phyloP scores from a whole-genome alignment of 2,888 invertebrate species.

The Lepas anatifera region DNA sequence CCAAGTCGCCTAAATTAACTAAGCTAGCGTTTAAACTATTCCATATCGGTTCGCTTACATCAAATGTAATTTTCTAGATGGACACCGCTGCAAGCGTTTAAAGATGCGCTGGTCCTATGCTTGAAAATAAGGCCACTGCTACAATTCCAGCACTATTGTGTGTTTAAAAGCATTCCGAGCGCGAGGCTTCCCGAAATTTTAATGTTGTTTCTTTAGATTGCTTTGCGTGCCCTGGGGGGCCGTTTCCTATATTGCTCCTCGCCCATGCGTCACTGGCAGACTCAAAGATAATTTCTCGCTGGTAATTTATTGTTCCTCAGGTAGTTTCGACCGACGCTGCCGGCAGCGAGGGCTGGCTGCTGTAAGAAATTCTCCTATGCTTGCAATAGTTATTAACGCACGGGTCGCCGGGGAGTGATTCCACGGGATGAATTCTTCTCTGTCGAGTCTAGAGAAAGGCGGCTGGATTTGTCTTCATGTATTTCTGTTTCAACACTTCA shows the following conservation, averaged over 20 bases:
- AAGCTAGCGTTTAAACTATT: too few species aligned
- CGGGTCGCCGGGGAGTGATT: not conserved
- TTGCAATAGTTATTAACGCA: conserved; percentile 6
- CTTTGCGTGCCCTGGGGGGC: not conserved
- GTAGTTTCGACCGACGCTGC: conserved; percentile 8
- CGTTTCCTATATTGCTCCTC: conserved; percentile 13
- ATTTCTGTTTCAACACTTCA: too few species aligned
- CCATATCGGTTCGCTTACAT: too few species aligned
- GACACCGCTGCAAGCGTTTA: too few species aligned
- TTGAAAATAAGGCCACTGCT: too few species aligned
- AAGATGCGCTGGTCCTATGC: too few species aligned
- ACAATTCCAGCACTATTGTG: conserved; percentile 1
- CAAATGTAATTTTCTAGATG: too few species aligned
- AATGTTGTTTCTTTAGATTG: conserved; percentile 13
- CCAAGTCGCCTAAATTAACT: too few species aligned
- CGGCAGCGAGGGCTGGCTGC: not conserved
- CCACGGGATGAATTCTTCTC: not conserved
- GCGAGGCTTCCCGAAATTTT: conserved; percentile 6
- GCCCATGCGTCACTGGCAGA: conserved; percentile 5
- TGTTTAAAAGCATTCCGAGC: conserved; percentile 11
- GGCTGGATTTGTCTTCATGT: not conserved
- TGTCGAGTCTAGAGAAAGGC: not conserved
- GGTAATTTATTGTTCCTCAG: conserved; percentile 13
- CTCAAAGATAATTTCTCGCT: conserved; percentile 11
- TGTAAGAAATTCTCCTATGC: conserved; percentile 5